These are phyloP conservation scores for Esperia sulphurella DNA, from an alignment of 2,888 invertebrate genomes.

Conservation along the genomic window DNA sequence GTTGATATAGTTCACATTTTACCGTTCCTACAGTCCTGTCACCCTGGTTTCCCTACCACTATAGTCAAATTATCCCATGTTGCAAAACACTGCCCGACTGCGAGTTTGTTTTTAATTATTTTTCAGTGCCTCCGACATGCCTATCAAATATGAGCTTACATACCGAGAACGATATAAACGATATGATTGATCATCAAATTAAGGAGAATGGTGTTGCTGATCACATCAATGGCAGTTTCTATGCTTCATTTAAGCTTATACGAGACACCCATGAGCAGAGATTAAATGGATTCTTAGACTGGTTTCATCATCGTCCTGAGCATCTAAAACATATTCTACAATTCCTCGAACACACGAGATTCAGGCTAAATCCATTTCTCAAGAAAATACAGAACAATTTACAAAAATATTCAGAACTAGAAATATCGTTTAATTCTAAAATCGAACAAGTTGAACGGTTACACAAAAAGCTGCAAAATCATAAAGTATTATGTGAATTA, in stretches of 20 bases:
- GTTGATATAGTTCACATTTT: too few species aligned
- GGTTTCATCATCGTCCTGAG: conserved; percentile 25
- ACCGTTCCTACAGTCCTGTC: too few species aligned
- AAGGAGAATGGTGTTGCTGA: too few species aligned
- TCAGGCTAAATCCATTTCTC: conserved; percentile 22
- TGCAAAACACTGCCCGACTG: too few species aligned
- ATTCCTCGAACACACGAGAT: conserved; percentile 22
- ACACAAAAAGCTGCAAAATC: background rate
- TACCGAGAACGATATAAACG: too few species aligned
- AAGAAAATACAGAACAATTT: conserved; percentile 15
- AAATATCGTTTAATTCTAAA: conserved; percentile 3
- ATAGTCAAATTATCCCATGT: too few species aligned
- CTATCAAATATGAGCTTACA: too few species aligned
- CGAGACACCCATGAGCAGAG: conserved; percentile 8
- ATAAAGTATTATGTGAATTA: background rate
- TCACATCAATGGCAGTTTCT: too few species aligned
- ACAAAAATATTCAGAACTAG: conserved; percentile 17
- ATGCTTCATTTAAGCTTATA: too few species aligned
- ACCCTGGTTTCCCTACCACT: too few species aligned
- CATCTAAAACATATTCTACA: conserved; percentile 39
- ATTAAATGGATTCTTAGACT: conserved; percentile 14
- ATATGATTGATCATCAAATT: background rate
- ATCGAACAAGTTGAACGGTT: background rate
- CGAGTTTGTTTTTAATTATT: too few species aligned
- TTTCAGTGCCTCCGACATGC: too few species aligned